These are phyloP conservation scores for Spodoptera picta DNA, from an alignment of 2,888 invertebrate species.

Conservation along the genomic window DNA sequence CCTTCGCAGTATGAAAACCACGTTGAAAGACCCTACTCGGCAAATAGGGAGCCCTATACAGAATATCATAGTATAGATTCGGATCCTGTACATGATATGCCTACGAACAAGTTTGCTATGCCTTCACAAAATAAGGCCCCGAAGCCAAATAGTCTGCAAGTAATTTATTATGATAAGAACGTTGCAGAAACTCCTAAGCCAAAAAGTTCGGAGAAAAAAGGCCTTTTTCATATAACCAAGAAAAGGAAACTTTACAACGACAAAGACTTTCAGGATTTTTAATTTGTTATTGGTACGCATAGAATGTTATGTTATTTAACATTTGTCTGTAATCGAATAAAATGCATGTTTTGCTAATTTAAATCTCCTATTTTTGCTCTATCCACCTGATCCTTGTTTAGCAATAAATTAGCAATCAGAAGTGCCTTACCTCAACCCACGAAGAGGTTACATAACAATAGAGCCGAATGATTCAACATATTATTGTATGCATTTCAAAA, in stretches of 20 bases:
- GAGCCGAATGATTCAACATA: slow-evolving; percentile 7
- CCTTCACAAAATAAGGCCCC: slow-evolving; percentile 63
- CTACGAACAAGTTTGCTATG: slow-evolving; percentile 51
- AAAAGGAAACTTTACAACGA: slow-evolving; percentile 83
- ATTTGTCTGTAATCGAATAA: slow-evolving; percentile 16
- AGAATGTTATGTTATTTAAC: slow-evolving; percentile 1
- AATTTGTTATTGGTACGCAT: slow-evolving; percentile 38
- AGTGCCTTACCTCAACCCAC: background rate
- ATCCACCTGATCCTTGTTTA: background rate
- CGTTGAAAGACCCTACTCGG: slow-evolving; percentile 81
- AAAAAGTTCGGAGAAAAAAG: slow-evolving; percentile 73
- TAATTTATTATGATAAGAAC: slow-evolving; percentile 73
- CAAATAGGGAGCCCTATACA: slow-evolving; percentile 63
- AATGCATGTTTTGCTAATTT: slow-evolving; percentile 28
- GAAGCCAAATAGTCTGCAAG: slow-evolving; percentile 72
- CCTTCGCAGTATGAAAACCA: slow-evolving; percentile 73
- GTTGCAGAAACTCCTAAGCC: slow-evolving; percentile 45
- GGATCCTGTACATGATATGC: slow-evolving; percentile 59
- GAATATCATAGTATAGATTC: slow-evolving; percentile 57
- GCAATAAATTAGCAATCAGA: background rate
- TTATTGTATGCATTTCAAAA: slow-evolving; percentile 1
- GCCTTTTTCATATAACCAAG: slow-evolving; percentile 79
- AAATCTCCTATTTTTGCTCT: background rate
- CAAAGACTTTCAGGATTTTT: slow-evolving; percentile 80
- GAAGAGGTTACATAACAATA: slow-evolving; percentile 1